Evolutionary conservation across 2,113 vertebrate species (phyloP), one percentile per base, ranked within the genome.

Genomic region (Phaethon lepturus): DNA sequence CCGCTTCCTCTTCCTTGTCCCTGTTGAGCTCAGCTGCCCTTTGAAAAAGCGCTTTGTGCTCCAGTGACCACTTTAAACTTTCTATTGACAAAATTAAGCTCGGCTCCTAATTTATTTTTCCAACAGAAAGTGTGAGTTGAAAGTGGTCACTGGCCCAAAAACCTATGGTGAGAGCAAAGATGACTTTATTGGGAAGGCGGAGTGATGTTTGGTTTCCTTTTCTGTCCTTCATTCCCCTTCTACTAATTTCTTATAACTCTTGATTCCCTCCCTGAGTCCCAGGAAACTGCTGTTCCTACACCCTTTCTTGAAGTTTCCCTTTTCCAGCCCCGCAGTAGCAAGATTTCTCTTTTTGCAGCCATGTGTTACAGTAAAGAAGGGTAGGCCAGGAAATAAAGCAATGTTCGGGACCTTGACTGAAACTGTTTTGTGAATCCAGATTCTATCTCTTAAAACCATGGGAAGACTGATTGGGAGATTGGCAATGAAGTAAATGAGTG

Each of bases 61-160:
- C 64, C 88, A 95, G 64, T 92, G 82, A 95, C 77, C 45, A 74
- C 94, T 96, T 97, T 91, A 93, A 92, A 93, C 71, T 93, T 83
- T 66, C 80, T 86, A 63, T 59, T 94, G 90, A 92, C 53, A 89
- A 69, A 95, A 89, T 85, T 81, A 94, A 88, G 42, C 73, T 80
- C 59, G 31, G 77, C 40, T 88, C 71, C 33, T 81, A 75, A 94
- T 93, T 90, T 86, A 69, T 75, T 82, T 89, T 93, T 78, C 64
- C 75, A 79, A 44, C n/a, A 80, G 78, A 94, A 96, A 93, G 55
- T 92, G 80, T 1, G 2, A 96, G 86, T 76, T 97, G 80, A 96
- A 97, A 95, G 92, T 75, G 93, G n/a, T 80, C 88, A 79, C 31
- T 96, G 80, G 94, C 79, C 76, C 80, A 92, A 92, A 94, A 95